Evolutionary conservation across 2,888 invertebrate genomes (phyloP).

Genomic region (Pyrrhia umbra): DNA sequence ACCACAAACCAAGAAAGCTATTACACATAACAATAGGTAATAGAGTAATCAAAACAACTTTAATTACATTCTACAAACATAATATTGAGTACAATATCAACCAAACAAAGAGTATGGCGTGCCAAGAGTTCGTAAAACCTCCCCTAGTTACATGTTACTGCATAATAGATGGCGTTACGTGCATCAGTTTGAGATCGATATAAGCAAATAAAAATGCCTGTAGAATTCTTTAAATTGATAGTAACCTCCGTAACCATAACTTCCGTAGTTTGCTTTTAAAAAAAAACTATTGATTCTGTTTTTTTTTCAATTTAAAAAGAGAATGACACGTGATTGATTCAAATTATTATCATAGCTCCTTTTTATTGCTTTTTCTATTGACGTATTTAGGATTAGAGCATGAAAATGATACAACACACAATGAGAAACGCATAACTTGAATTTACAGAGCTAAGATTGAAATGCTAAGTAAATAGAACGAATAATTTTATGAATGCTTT

Average conservation of each 20-base stretch:
- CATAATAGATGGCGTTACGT: slow-evolving; percentile 70
- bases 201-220: slow-evolving; percentile 29
- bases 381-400: too few relatives aligned
- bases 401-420: too few relatives aligned
- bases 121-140: slow-evolving; percentile 47
- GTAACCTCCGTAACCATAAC: slow-evolving; percentile 13
- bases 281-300: neutral
- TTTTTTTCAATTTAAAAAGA: neutral
- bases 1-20: slow-evolving; percentile 22
- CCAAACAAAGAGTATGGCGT: slow-evolving; percentile 54
- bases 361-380: too few relatives aligned
- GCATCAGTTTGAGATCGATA: slow-evolving; percentile 56
- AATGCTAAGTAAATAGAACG: neutral
- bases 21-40: slow-evolving; percentile 22
- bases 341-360: too few relatives aligned
- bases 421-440: too few relatives aligned
- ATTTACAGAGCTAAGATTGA: neutral
- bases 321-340: too few relatives aligned
- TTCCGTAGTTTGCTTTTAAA: slow-evolving; percentile 8
- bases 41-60: slow-evolving; percentile 43
- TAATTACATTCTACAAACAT: slow-evolving; percentile 34
- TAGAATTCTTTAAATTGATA: slow-evolving; percentile 12
- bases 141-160: slow-evolving; percentile 48
- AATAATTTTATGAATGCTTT: neutral
- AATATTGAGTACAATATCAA: slow-evolving; percentile 20